Evolutionary conservation across 2,113 vertebrate genomes (phyloP).

Genomic region (Charadrius vociferus): DNA sequence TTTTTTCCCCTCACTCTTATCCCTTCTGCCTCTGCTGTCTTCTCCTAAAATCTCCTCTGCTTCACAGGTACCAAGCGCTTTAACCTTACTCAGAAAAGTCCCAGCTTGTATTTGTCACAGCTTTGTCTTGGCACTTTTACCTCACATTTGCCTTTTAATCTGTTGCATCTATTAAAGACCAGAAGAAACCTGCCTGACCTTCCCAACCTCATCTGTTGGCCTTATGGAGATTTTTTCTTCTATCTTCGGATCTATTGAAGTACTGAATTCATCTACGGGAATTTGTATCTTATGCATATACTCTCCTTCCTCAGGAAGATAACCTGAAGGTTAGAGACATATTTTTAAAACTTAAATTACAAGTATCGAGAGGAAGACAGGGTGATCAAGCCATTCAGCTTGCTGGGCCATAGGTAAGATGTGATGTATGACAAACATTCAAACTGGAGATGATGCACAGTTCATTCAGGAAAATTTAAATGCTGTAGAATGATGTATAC

Average conservation of each 20-base stretch:
- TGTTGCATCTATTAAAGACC: neutral
- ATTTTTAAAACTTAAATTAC: neutral
- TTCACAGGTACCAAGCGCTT: neutral
- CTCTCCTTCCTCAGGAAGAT: neutral
- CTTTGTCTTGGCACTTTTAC: neutral
- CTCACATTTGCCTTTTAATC: neutral
- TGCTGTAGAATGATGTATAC: neutral
- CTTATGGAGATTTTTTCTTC: neutral
- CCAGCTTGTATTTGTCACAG: neutral
- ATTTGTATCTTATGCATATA: neutral
- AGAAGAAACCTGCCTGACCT: neutral
- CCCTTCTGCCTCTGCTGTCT: neutral
- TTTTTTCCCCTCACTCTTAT: accelerated
- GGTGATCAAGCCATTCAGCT: neutral
- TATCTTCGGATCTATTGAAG: neutral
- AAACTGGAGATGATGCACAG: neutral
- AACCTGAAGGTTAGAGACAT: neutral
- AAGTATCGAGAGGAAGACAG: neutral
- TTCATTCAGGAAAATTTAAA: neutral
- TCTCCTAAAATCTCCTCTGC: neutral
- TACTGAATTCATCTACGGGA: neutral
- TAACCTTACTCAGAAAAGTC: neutral
- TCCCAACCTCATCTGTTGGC: neutral
- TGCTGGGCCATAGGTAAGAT: neutral
- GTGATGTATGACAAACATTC: neutral